Evolutionary conservation across 2,888 invertebrate genomes (phyloP), one percentile per base, ranked within the genome.

Genomic region (Caenorhabditis plicata): DNA sequence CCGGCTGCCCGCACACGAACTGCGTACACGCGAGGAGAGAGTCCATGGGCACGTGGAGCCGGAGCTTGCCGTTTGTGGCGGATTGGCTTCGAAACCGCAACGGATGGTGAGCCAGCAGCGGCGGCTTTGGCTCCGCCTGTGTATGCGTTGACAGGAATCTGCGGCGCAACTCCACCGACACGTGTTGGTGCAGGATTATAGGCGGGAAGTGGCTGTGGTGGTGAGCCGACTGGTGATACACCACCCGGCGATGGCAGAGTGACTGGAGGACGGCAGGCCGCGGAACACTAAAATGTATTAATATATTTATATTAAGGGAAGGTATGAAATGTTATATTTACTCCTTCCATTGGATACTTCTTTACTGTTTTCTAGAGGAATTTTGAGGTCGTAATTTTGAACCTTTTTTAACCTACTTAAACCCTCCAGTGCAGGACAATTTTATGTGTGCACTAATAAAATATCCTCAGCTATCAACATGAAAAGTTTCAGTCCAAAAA

Each of bases 131-230:
- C 31, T 43, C 64, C 58, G 25, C 56, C 52, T 0, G 53, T 46
- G 38, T 64, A 56, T 3, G 61, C 65, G 9, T 47, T 47, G 1
- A 53, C 27, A 26, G 67, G 67, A 39, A 64, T 57, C 23, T 68
- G 68, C 26, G 67, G 67, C 20, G 63, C 67, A 17, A 56, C 60
- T 11, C 61, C 64, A 22, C 45, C 40, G n/a, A n/a, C n/a, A n/a
- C n/a, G n/a, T n/a, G n/a, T n/a, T n/a, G n/a, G n/a, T n/a, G n/a
- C n/a, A n/a, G n/a, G n/a, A n/a, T n/a, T n/a, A n/a, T n/a, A n/a
- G n/a, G n/a, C n/a, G n/a, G n/a, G n/a, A n/a, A n/a, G n/a, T n/a
- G n/a, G n/a, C n/a, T n/a, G n/a, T 26, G 51, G 36, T 29, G 47
- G 47, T 15, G 50, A 33, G 15, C 27, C 29, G 1, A 33, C 39